Evolutionary conservation across 2,113 vertebrate species (phyloP).

Genomic region (Thomomys bottae): DNA sequence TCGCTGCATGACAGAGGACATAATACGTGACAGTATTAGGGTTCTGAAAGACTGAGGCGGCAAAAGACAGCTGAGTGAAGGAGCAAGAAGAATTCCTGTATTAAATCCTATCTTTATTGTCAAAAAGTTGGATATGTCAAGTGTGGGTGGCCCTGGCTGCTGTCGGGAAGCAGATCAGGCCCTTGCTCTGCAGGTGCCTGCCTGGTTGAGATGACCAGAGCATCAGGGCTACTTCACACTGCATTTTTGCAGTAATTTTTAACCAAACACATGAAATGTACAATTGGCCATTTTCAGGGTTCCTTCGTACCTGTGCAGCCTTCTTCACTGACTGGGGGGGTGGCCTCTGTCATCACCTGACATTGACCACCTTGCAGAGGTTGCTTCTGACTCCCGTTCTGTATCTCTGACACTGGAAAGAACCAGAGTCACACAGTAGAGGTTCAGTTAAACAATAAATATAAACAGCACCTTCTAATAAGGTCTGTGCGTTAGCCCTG

Average conservation of each 20-base stretch:
- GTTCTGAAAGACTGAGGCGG: not conserved
- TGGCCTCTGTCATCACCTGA: not conserved
- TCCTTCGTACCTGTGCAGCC: fast-evolving
- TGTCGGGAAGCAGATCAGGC: fast-evolving
- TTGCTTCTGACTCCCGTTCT: not conserved
- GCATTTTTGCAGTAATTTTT: not conserved
- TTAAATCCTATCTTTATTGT: not conserved
- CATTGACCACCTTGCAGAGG: too few relatives aligned
- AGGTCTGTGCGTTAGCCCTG: fast-evolving
- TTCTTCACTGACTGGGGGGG: not conserved
- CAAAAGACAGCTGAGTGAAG: fast-evolving
- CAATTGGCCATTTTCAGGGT: not conserved
- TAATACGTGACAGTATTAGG: not conserved
- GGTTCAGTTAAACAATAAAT: not conserved
- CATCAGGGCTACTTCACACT: not conserved
- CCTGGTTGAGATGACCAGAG: not conserved
- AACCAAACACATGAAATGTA: not conserved
- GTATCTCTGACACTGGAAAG: not conserved
- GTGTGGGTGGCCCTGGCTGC: fast-evolving
- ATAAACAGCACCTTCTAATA: too few relatives aligned
- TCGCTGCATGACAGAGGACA: not conserved
- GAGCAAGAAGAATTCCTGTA: not conserved
- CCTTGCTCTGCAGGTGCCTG: not conserved
- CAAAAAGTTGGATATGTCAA: not conserved
- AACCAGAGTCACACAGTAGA: not conserved